Conservation (phyloP, 92 coral and sea anemone genomes). For the Parazoanthus atlanticus region DNA sequence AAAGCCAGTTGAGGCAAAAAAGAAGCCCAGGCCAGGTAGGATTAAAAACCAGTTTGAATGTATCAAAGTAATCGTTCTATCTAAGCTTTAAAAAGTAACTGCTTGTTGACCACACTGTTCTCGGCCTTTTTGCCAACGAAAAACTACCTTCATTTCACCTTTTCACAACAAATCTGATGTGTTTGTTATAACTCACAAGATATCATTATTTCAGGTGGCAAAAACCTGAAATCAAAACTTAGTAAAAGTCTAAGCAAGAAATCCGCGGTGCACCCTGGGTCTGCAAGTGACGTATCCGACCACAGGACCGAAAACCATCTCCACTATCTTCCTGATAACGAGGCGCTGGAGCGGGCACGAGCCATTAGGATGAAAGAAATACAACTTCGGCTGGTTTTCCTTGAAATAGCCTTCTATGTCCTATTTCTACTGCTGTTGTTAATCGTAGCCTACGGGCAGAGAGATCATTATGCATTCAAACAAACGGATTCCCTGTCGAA, state of each 20-base stretch:
- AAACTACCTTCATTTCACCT: no score
- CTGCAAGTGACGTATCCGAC: not conserved
- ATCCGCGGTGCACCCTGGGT: not conserved
- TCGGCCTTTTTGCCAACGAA: no score
- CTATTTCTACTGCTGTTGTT: constrained; percentile 70
- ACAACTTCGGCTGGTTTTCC: constrained; percentile 56
- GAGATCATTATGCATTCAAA: constrained; percentile 68
- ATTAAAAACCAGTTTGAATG: no score
- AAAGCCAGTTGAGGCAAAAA: no score
- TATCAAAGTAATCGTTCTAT: no score
- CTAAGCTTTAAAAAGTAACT: no score
- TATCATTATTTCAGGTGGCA: constrained; percentile 1
- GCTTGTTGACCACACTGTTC: no score
- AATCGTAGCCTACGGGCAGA: constrained; percentile 75
- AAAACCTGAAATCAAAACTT: constrained; percentile 7
- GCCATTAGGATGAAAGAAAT: constrained; percentile 67
- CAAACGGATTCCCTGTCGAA: constrained; percentile 59
- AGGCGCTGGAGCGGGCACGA: constrained; percentile 60
- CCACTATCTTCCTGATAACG: constrained; percentile 33
- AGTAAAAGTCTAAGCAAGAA: constrained; percentile 15
- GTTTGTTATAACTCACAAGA: not conserved
- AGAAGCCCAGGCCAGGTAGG: no score
- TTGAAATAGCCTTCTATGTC: constrained; percentile 61
- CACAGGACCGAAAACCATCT: not conserved
- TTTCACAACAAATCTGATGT: not conserved